phyloP scores from a whole-genome alignment of 92 coral and sea anemone genomes.

The Paragorgia papillata region DNA sequence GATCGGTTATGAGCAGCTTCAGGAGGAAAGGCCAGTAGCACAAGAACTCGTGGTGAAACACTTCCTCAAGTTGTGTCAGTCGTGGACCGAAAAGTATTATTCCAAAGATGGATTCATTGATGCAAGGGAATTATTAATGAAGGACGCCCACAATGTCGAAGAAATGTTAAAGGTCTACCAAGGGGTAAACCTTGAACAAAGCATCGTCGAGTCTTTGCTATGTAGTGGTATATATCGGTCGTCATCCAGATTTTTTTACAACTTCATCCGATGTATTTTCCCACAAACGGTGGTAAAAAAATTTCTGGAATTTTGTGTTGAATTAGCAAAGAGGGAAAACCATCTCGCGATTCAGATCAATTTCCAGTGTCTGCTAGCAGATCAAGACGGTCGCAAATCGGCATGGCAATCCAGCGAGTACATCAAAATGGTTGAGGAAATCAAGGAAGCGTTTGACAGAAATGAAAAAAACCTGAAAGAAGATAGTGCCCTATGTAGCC shows the following conservation, averaged over 20 bases:
- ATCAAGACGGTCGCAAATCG: background rate
- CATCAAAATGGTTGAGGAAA: background rate
- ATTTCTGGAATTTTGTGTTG: background rate
- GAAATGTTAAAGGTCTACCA: background rate
- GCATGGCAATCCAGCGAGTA: conserved; percentile 3
- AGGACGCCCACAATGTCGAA: conserved; percentile 23
- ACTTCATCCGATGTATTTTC: conserved; percentile 3
- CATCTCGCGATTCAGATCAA: background rate
- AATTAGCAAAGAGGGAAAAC: background rate
- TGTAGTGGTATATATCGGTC: conserved; percentile 21
- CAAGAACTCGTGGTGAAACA: conserved; percentile 26
- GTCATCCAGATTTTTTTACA: conserved; percentile 28
- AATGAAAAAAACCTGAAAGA: background rate
- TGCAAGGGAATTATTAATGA: background rate
- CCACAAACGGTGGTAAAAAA: background rate
- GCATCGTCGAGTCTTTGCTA: background rate
- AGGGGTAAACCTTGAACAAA: background rate
- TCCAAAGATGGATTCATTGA: background rate
- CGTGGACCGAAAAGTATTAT: background rate
- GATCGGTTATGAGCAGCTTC: background rate
- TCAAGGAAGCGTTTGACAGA: background rate
- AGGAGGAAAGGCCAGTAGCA: background rate
- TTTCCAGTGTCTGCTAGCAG: conserved; percentile 18
- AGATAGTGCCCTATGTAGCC: background rate
- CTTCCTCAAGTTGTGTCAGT: conserved; percentile 14